These are phyloP conservation scores for Metopia argyrocephala DNA, from an alignment of 2,888 invertebrate genomes.

Conservation along the genomic window DNA sequence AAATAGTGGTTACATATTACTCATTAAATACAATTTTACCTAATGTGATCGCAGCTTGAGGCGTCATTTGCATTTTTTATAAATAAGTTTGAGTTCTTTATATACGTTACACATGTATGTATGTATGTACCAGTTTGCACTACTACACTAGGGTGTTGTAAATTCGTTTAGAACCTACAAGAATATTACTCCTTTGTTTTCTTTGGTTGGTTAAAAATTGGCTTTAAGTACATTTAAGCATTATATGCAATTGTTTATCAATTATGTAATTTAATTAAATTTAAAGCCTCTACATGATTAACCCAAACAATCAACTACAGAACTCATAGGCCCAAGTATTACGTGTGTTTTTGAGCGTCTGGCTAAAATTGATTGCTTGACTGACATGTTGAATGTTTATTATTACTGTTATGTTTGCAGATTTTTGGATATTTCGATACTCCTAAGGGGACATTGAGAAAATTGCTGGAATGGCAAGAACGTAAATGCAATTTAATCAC, in stretches of 20 bases:
- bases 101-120: too few relatives aligned
- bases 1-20: too few relatives aligned
- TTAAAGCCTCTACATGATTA: constrained; percentile 46
- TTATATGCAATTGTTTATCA: constrained; percentile 51
- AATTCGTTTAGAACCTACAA: background rate
- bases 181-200: background rate
- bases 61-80: too few relatives aligned
- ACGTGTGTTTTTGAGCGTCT: background rate
- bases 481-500: background rate
- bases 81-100: too few relatives aligned
- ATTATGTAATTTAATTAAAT: constrained; percentile 55
- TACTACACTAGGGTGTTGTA: too few relatives aligned
- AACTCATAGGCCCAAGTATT: constrained; percentile 2
- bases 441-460: background rate
- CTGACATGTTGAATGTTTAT: constrained; percentile 23
- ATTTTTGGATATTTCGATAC: constrained; percentile 22
- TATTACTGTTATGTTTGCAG: background rate
- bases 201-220: background rate
- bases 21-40: too few relatives aligned
- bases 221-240: constrained; percentile 41
- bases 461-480: background rate
- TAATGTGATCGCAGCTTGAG: too few relatives aligned
- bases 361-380: background rate
- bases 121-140: too few relatives aligned
- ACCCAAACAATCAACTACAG: constrained; percentile 6